Evolutionary conservation across 2,888 invertebrate genomes (phyloP).

Genomic region (Drosophila birchii): DNA sequence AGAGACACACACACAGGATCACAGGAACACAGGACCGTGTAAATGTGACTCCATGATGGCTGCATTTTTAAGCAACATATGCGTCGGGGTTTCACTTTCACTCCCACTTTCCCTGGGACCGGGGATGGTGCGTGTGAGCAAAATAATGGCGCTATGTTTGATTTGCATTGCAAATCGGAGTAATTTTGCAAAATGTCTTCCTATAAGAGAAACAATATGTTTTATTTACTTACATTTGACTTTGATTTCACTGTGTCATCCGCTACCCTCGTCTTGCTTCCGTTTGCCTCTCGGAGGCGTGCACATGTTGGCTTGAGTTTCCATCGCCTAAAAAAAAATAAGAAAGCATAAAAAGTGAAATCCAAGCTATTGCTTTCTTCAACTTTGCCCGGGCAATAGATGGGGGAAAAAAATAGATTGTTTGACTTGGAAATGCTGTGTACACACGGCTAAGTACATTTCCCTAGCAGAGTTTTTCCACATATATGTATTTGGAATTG

Average conservation of each 20-base stretch:
- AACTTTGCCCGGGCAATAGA: constrained; percentile 23
- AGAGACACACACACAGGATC: constrained; percentile 19
- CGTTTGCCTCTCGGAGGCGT: constrained; percentile 25
- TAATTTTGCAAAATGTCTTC: constrained; percentile 78
- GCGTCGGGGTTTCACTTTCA: constrained; percentile 69
- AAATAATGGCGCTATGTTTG: constrained; percentile 79
- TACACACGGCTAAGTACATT: constrained; percentile 38
- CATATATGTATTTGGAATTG: constrained; percentile 18
- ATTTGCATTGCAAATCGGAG: constrained; percentile 79
- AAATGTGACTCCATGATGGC: constrained; percentile 33
- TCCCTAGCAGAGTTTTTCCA: constrained; percentile 3
- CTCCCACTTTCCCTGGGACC: constrained; percentile 31
- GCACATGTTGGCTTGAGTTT: constrained; percentile 21
- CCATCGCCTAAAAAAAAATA: constrained; percentile 14
- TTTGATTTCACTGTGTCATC: constrained; percentile 64
- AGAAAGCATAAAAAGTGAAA: constrained; percentile 45
- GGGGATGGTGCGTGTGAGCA: constrained; percentile 42
- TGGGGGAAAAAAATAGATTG: constrained; percentile 32
- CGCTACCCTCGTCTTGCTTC: constrained; percentile 16
- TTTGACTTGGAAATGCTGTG: constrained; percentile 42
- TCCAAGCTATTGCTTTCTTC: constrained; percentile 38
- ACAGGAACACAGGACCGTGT: constrained; percentile 26
- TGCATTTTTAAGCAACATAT: constrained; percentile 69
- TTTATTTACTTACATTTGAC: constrained; percentile 80
- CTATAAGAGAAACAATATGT: constrained; percentile 79